Base-by-base conservation (phyloP, 2,113 vertebrate genomes). In the Chloroceryle aenea region DNA sequence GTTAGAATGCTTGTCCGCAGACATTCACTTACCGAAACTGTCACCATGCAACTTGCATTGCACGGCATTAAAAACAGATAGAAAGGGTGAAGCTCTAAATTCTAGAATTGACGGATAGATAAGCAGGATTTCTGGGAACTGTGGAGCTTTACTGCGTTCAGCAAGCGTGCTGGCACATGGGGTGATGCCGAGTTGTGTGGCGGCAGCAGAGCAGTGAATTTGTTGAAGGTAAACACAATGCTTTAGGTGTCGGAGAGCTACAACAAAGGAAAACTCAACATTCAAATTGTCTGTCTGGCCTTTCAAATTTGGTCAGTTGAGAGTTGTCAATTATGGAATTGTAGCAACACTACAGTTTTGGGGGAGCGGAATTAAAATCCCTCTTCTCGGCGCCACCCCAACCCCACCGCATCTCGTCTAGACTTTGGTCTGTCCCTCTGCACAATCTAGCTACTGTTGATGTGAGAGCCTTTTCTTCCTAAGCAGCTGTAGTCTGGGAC, bases 381-480 rank as follows among this genome's bases (percentile, higher is more conserved):
- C 25, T 66, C 32, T 85, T 71, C 50, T 66, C 30, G 3, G 5
- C 22, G 25, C 5, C 43, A 29, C 42, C 26, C 9, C 19, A 25
- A 16, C 15, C 13, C 14, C 13, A 36, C 53, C 1, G 4, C n/a
- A 62, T 47, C 43, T 89, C 55, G 90, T 90, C 94, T 94, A 92
- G 92, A 92, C 92, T 80, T 90, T 14, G 79, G 75, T 93, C 86
- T 90, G 78, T 74, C 72, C 59, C 16, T 86, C 42, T 38, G 71
- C 32, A 97, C 90, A 97, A 92, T 93, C 85, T 77, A 50, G 61
- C 88, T 71, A 71, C 88, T 96, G 95, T 96, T 90, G 90, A 62
- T 77, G 76, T 20, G 59, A 95, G 68, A 92, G 88, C 34, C 83
- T 86, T 95, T 92, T 93, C 89, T 89, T 86, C 79, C 67, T 50